Percentiles rank a stretch among this genome's conserved stretches.
These are phyloP conservation scores for Upupa epops DNA, from an alignment of 2,113 vertebrate genomes.

Conservation along the genomic window DNA sequence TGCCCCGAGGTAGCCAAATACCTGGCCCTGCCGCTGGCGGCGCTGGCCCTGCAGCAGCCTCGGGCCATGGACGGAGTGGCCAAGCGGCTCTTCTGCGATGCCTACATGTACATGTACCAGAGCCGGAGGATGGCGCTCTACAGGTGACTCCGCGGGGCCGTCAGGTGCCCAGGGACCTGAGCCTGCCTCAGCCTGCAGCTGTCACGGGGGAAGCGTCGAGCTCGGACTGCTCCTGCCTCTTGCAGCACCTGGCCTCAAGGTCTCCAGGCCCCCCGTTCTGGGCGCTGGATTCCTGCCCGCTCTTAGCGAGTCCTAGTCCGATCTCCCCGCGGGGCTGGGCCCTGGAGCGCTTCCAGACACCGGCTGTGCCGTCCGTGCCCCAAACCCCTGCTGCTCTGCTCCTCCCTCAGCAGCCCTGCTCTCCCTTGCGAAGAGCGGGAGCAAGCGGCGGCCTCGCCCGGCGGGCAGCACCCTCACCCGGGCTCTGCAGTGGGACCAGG, in stretches of 20 bases:
- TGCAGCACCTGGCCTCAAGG: neutral
- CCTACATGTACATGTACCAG: constrained; percentile 92
- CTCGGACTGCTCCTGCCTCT: neutral
- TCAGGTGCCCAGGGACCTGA: rapidly evolving
- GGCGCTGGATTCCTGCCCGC: neutral
- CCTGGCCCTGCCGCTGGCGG: constrained; percentile 75
- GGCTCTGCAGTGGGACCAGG: too few species aligned
- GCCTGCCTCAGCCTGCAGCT: neutral
- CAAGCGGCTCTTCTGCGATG: constrained; percentile 89
- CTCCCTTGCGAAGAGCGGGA: too few species aligned
- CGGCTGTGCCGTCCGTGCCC: too few species aligned
- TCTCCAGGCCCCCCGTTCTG: neutral
- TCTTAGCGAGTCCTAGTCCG: neutral
- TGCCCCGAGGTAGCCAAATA: constrained; percentile 85
- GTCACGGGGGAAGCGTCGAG: rapidly evolving
- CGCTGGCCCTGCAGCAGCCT: constrained; percentile 79
- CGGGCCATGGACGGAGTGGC: constrained; percentile 89
- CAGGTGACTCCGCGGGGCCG: constrained; percentile 52
- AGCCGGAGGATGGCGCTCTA: constrained; percentile 85
- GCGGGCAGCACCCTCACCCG: too few species aligned
- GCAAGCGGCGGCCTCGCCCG: too few species aligned
- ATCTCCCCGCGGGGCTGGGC: neutral
- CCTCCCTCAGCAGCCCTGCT: too few species aligned
- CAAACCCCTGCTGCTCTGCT: rapidly evolving
- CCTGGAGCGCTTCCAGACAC: neutral